Evolutionary conservation across 2,888 invertebrate species (phyloP).

Genomic region (Lasioglossum leucozonium): DNA sequence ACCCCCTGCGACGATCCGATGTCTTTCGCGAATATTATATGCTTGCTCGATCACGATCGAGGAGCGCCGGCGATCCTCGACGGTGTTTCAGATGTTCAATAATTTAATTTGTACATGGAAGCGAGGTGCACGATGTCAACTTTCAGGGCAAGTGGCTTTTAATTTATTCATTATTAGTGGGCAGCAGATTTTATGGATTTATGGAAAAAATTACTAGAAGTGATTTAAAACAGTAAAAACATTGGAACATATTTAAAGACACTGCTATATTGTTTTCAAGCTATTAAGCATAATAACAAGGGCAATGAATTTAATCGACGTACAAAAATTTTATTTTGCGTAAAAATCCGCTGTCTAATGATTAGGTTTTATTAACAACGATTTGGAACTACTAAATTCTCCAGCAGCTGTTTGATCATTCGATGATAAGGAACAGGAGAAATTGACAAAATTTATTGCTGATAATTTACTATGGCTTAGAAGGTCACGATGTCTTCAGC

Average conservation of each 20-base stretch:
- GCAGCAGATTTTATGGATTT: too few species aligned
- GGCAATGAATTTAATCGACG: too few species aligned
- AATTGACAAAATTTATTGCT: background rate
- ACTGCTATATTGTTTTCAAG: too few species aligned
- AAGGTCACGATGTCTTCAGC: background rate
- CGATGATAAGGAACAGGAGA: background rate
- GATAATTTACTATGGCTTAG: background rate
- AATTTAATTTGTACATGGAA: background rate
- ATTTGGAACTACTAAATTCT: background rate
- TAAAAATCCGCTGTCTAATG: too few species aligned
- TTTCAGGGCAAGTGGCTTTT: background rate
- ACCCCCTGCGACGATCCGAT: background rate
- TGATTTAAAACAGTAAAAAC: too few species aligned
- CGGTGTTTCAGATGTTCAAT: background rate
- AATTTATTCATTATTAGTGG: background rate
- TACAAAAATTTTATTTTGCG: too few species aligned
- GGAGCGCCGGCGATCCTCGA: background rate
- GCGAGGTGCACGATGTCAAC: background rate
- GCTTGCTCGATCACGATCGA: constrained; percentile 8
- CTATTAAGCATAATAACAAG: too few species aligned
- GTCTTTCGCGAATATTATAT: background rate
- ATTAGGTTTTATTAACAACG: background rate
- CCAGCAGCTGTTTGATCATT: background rate
- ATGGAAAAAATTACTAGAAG: too few species aligned
- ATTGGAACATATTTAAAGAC: too few species aligned